Evolutionary conservation across 92 coral and sea anemone genomes (phyloP), one percentile per base, ranked within the genome.

Genomic region (Actinernus sp.): DNA sequence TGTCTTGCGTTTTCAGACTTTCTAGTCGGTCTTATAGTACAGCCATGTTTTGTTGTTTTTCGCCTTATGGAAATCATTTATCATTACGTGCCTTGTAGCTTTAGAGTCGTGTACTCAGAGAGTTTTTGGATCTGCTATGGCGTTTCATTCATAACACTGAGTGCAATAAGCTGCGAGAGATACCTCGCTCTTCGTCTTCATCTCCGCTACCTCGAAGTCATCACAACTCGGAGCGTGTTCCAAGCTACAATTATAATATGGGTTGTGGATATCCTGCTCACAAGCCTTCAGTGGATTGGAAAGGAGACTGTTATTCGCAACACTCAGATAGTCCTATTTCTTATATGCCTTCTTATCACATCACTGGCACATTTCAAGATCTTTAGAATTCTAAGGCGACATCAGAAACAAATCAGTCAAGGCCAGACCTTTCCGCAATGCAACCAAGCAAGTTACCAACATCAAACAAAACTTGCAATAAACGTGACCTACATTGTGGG

Each of bases 121-220:
- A 71, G 93, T 18, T 87, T 87, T 74, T 87, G 84, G 88, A 64
- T 87, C 7, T 81, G 93, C 24, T 87, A 87, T 44, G 89, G 85
- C 1, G 88, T 66, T 2, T 79, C 95, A 3, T 71, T 92, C 24
- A 69, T 88, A 59, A 92, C 86, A 24, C 63, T 92, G 16, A 90
- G 92, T 41, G 92, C 97, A 10, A 86, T 93, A 18, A 93, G 98
- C 63, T 72, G 87, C 51, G 95, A 92, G 32, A 70, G 95, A 26
- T 76, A 64, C 29, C 29, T 81, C 3, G 92, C 95, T 2, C 24
- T 87, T 31, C 39, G 75, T 2, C 65, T 87, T 11, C 93, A 87
- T 29, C 82, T 81, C 18, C 75, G 93, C 28, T 87, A 87, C 67
- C 51, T 53, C 14, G 71, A 69, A 13, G 31, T 87, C n/a, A 68